These are phyloP conservation scores for Tetrao urogallus DNA, from an alignment of 2,113 vertebrate genomes.

Conservation along the genomic window DNA sequence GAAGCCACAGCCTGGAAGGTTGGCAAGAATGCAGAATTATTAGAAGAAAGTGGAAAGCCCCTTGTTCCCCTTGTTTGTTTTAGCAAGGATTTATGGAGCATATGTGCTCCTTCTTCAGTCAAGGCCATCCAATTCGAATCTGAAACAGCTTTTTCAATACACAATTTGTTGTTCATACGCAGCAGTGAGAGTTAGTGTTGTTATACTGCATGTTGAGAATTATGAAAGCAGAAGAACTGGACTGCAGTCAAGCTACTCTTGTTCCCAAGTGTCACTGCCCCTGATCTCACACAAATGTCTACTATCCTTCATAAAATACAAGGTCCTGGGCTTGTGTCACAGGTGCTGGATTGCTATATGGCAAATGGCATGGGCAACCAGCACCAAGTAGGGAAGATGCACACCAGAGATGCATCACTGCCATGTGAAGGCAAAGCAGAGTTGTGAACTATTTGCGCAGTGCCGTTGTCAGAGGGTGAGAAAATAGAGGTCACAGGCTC, in stretches of 20 bases:
- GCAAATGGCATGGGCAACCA: not conserved
- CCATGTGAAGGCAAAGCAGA: not conserved
- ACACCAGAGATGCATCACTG: not conserved
- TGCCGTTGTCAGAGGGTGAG: not conserved
- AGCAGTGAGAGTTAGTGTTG: not conserved
- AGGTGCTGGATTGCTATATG: not conserved
- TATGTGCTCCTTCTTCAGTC: not conserved
- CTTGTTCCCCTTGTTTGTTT: not conserved
- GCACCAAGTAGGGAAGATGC: not conserved
- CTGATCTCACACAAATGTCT: not conserved
- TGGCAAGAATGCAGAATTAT: not conserved
- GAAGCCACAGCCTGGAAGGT: not conserved
- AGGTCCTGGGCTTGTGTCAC: not conserved
- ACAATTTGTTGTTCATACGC: not conserved
- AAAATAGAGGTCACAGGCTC: not conserved
- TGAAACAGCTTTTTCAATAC: not conserved
- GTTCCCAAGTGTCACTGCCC: not conserved
- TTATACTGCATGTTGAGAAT: not conserved
- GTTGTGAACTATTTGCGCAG: not conserved
- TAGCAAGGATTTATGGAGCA: not conserved
- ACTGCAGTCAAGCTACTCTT: not conserved
- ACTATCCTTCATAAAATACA: not conserved
- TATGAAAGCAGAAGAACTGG: not conserved
- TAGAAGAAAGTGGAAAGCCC: not conserved
- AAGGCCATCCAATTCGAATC: not conserved